These are phyloP conservation scores for Botia almorhae DNA, from an alignment of 2,797 vertebrate species.

Conservation along the genomic window DNA sequence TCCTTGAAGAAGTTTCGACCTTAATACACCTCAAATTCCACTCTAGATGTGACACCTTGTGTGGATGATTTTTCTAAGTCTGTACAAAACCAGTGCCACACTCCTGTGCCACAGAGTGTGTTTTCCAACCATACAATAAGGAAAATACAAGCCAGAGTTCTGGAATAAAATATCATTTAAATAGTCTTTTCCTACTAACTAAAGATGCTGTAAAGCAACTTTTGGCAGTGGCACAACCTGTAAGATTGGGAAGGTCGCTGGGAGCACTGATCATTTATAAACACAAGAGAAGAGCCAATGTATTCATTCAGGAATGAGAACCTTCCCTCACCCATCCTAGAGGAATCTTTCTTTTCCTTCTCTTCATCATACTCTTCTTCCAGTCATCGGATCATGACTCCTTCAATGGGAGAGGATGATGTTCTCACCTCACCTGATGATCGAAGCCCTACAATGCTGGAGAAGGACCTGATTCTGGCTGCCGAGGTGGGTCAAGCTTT, in stretches of 20 bases:
- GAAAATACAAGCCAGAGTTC: background rate
- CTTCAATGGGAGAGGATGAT: constrained; percentile 25
- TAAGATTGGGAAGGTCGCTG: constrained; percentile 10
- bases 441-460: constrained; percentile 62
- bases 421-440: constrained; percentile 50
- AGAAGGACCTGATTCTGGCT: constrained; percentile 80
- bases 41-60: constrained; percentile 2
- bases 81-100: background rate
- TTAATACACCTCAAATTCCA: background rate
- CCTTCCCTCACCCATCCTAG: constrained; percentile 77
- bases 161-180: background rate
- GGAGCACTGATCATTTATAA: background rate
- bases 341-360: constrained; percentile 82
- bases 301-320: constrained; percentile 73
- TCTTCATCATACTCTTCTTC: constrained; percentile 69
- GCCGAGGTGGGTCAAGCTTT: constrained; percentile 81
- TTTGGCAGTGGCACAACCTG: background rate
- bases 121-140: background rate
- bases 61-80: background rate
- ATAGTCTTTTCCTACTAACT: background rate
- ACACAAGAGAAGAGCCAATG: constrained; percentile 60
- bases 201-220: constrained; percentile 3
- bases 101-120: too few species aligned
- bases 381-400: constrained; percentile 48
- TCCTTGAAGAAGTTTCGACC: constrained; percentile 5